Base-by-base conservation (phyloP, 2,888 invertebrate species). In the Alentia gelatinosa region DNA sequence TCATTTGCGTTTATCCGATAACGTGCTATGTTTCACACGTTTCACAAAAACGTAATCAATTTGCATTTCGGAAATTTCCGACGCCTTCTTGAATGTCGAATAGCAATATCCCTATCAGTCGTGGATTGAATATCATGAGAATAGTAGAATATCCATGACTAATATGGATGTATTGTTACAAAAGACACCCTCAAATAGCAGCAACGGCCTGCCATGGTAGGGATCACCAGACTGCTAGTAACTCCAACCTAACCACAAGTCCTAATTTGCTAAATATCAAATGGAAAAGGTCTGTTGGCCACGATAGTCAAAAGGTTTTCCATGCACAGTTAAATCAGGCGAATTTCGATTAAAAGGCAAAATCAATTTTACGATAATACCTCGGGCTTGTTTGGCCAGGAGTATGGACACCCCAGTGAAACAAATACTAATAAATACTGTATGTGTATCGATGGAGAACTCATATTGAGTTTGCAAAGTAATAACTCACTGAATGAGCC, bases 211-310 rank as follows among this genome's bases (percentile, higher is more conserved):
- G 5, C 56, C 56, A 56, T 56, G 19, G 12, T 19, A n/a, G n/a
- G 3, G 9, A 3, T 56, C 12, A 56, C 56, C 56, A 56, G 56
- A 56, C 56, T 56, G 56, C 23, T 56, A 56, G 19, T 56, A 56
- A 56, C 56, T 56, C 19, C 56, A 56, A 19, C 56, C 56, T n/a
- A 56, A 12, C 56, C n/a, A 56, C n/a, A n/a, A n/a, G 56, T 56
- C 56, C 56, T 56, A 56, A 56, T 56, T 56, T 56, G 74, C 74
- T 33, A 74, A 74, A 74, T 79, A 79, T 79, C 79, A 79, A 79
- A 79, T 79, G 12, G 79, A 39, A 79, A 79, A 79, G 35, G 79
- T 35, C 79, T 26, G 37, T 12, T 35, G 79, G 79, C 79, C 15
- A 79, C 39, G 35, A 39, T 39, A 79, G 37, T 79, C 37, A 39